Evolutionary conservation across 1,140 invertebrate genomes (phyloP), one percentile per base, ranked within the genome.

Genomic region (Orchestia grillus): DNA sequence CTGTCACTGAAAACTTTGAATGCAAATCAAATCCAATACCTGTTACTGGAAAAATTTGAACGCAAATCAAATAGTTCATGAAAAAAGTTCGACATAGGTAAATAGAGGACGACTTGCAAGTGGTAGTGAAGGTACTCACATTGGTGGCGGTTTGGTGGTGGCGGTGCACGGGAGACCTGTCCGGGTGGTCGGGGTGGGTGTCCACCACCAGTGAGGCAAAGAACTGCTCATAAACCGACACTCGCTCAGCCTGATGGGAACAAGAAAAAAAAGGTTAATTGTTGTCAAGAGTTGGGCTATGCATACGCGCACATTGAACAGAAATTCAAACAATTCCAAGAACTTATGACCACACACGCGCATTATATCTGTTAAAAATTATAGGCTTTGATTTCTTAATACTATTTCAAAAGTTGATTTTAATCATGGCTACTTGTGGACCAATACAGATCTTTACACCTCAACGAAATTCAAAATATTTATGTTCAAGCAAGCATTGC

Each of bases 121-220:
- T 77, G 62, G 1, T 53, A 28, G 36, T 36, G 1, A 43, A 91
- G 41, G 53, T 40, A 96, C 96, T 96, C 90, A 96, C 96, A 88
- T 96, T 95, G 43, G 96, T 96, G 96, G 96, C 96, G 62, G 95
- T 96, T 77, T 97, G 96, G 95, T 97, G 96, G 95, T 96, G 96
- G 19, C 90, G 43, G 88, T 91, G 40, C 45, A 97, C 90, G 95
- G 96, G 96, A 53, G 96, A 96, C 15, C 96, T 96, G 95, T 97
- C 96, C 28, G 96, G 96, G 95, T 97, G 96, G 96, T 97, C 96
- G 4, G 96, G 96, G 96, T 97, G 96, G 36, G 96, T 96, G 96
- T 96, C 96, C 44, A 96, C 96, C 45, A 96, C 77, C 62, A 97
- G 96, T 15, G 96, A 97, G 95, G 96, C 96, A 87, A 97, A 97